Evolutionary conservation across 2,797 vertebrate genomes (phyloP).

Genomic region (Myotis pilosus): DNA sequence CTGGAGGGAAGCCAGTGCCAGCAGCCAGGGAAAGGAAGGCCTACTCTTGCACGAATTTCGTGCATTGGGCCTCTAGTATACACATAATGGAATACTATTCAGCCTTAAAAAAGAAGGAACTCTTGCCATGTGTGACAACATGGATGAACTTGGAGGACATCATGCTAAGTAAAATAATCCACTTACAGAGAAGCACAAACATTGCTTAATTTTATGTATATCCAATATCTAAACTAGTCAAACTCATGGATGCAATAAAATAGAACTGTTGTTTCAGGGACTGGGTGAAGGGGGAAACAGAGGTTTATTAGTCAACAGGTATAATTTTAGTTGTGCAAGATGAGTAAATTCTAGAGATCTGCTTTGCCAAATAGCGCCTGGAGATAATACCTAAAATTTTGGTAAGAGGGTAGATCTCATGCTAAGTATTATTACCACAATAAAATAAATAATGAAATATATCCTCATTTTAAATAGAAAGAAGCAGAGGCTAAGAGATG

Average conservation of each 20-base stretch:
- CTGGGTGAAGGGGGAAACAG: background rate
- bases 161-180: background rate
- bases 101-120: background rate
- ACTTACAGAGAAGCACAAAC: background rate
- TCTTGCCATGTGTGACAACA: background rate
- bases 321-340: background rate
- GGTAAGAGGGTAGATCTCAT: background rate
- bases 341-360: background rate
- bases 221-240: background rate
- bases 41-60: no score
- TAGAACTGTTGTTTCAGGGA: background rate
- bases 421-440: background rate
- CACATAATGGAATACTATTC: background rate
- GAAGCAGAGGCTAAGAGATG: background rate
- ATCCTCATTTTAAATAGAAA: background rate
- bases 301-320: background rate
- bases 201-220: background rate
- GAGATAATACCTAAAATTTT: background rate
- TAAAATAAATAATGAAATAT: background rate
- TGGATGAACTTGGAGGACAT: background rate
- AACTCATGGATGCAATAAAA: background rate
- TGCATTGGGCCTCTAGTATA: background rate
- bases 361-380: background rate
- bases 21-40: no score
- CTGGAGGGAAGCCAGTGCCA: no score